Evolutionary conservation across 2,888 invertebrate genomes (phyloP).

Genomic region (Aplocera efformata): DNA sequence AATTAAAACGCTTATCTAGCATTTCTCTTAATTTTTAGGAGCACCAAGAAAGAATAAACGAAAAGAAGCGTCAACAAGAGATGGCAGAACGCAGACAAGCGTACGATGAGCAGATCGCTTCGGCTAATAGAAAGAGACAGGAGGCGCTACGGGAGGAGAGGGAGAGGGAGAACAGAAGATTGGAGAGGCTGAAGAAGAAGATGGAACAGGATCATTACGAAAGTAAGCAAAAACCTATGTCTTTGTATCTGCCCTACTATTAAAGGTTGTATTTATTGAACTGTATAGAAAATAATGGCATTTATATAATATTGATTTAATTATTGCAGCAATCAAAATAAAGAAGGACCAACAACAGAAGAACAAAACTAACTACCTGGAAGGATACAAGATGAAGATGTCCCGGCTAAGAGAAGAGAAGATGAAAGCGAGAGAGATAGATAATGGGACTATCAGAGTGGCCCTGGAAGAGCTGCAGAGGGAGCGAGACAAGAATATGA

Average conservation of each 20-base stretch:
- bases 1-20: too few relatives aligned
- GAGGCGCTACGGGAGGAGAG: constrained; percentile 53
- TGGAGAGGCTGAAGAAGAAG: constrained; percentile 58
- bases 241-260: too few relatives aligned
- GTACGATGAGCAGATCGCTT: constrained; percentile 67
- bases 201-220: constrained; percentile 67
- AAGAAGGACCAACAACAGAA: constrained; percentile 59
- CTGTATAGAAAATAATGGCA: too few relatives aligned
- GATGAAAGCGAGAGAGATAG: constrained; percentile 50
- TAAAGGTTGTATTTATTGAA: too few relatives aligned
- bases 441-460: constrained; percentile 47
- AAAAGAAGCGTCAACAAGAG: constrained; percentile 48
- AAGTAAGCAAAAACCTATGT: constrained; percentile 36
- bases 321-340: constrained; percentile 59
- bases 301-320: too few relatives aligned
- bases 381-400: constrained; percentile 55
- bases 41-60: constrained; percentile 44
- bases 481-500: constrained; percentile 46
- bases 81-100: constrained; percentile 54
- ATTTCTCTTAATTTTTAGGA: constrained; percentile 40
- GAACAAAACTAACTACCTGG: constrained; percentile 61
- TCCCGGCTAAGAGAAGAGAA: constrained; percentile 46
- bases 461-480: constrained; percentile 50
- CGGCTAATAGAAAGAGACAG: constrained; percentile 54
- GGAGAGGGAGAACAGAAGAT: constrained; percentile 54